Evolutionary conservation across 2,113 vertebrate genomes (phyloP).

Genomic region (Perca flavescens): DNA sequence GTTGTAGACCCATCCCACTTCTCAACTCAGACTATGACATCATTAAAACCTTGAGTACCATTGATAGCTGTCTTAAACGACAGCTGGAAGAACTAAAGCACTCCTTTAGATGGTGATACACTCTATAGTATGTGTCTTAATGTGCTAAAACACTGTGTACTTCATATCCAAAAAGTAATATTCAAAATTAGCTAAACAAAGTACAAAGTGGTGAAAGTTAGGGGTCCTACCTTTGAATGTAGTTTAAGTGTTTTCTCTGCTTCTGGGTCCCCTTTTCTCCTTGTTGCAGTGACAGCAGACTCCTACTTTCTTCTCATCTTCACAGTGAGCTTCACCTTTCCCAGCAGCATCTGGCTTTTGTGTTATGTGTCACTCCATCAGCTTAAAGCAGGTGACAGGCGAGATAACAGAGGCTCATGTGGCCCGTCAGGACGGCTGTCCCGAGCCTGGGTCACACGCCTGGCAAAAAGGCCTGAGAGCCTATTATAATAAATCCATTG

Average conservation of each 20-base stretch:
- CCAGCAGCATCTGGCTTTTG: constrained; percentile 12
- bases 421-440: constrained; percentile 18
- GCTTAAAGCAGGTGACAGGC: constrained; percentile 42
- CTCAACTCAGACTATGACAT: constrained; percentile 64
- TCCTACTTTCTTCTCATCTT: constrained; percentile 30
- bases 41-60: constrained; percentile 58
- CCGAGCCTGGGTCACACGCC: constrained; percentile 52
- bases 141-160: neutral
- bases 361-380: constrained; percentile 29
- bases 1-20: constrained; percentile 53
- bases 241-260: constrained; percentile 6
- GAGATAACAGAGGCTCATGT: constrained; percentile 38
- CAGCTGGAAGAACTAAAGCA: constrained; percentile 11
- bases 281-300: neutral
- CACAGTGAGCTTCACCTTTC: constrained; percentile 24
- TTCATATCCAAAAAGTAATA: neutral
- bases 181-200: neutral
- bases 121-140: neutral
- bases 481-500: constrained; percentile 75
- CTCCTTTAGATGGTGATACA: constrained; percentile 1
- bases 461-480: constrained; percentile 33
- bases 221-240: constrained; percentile 53
- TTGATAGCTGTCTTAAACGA: constrained; percentile 5
- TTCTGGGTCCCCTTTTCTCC: constrained; percentile 10
- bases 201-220: neutral